These are phyloP conservation scores for Tringa solitaria DNA, from an alignment of 2,113 vertebrate genomes.

Conservation along the genomic window DNA sequence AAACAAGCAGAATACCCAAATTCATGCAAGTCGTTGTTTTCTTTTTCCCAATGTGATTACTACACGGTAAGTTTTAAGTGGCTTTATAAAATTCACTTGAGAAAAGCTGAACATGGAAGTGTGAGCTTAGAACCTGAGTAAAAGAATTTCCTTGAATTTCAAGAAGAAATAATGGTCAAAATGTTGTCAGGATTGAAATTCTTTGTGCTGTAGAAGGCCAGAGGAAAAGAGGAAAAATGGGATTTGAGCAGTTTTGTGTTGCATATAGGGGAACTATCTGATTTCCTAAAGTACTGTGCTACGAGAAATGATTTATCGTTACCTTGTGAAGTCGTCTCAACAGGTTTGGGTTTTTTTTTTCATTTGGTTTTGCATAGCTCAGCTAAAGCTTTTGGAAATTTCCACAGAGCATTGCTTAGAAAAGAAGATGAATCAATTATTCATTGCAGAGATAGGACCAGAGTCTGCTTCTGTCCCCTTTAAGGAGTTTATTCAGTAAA, in stretches of 20 bases:
- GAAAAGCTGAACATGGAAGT: neutral
- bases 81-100: neutral
- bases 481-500: neutral
- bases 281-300: neutral
- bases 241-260: neutral
- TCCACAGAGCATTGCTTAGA: conserved; percentile 7
- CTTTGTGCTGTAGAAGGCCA: neutral
- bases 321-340: neutral
- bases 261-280: neutral
- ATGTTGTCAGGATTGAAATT: neutral
- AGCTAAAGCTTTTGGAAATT: conserved; percentile 46
- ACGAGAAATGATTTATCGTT: conserved; percentile 40
- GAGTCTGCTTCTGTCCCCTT: neutral
- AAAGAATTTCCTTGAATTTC: neutral
- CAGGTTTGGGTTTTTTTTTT: neutral
- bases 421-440: conserved; percentile 14
- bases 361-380: neutral
- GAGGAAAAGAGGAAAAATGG: neutral
- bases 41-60: neutral
- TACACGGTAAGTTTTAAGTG: neutral
- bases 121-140: conserved; percentile 14
- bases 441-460: neutral
- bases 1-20: neutral
- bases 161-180: neutral
- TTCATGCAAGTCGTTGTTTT: neutral